Evolutionary conservation across 2,113 vertebrate species (phyloP), one percentile per base, ranked within the genome.

Genomic region (Grantiella picta): DNA sequence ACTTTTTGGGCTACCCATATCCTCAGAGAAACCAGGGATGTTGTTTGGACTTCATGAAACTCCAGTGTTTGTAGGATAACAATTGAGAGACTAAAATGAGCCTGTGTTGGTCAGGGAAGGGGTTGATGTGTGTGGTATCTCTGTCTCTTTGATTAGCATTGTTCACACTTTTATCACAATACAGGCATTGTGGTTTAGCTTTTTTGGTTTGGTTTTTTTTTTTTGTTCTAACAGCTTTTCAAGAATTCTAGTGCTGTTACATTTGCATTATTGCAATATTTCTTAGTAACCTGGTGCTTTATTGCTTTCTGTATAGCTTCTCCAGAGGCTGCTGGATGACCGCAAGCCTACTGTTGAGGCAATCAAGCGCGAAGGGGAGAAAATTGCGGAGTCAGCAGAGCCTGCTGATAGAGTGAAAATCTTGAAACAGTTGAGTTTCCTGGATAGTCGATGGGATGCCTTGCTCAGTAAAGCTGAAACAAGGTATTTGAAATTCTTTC

Each of bases 281-380:
- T 50, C 28, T 90, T 81, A 53, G 42, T 88, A 72, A 86, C 54
- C 36, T 84, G 35, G 21, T 88, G 38, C 90, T 66, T 66, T 9
- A 69, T 91, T 92, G 33, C 80, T 95, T 89, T 96, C 27, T 86
- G 54, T 91, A 10, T 95, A 99, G 99, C 99, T 99, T 94, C 98
- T 99, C 52, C 99, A 99, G 97, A 99, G 98, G 95, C 92, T 99
- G 94, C 95, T 99, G 96, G 99, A 99, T 96, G 99, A 99, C 93
- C 98, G 99, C 82, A 99, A 97, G 76, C 98, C 99, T 7, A 99
- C 99, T 0, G 98, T 99, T 85, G 99, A 99, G 93, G 97, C 98
- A 38, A 99, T 99, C 97, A 99, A 99, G 96, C 98, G 97, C 7
- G 99, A 99, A 97, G 99, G 99, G 79, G 99, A 98, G 91, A 99